These are phyloP conservation scores for Ptyas mucosa DNA, from an alignment of 2,113 vertebrate species.

Conservation along the genomic window DNA sequence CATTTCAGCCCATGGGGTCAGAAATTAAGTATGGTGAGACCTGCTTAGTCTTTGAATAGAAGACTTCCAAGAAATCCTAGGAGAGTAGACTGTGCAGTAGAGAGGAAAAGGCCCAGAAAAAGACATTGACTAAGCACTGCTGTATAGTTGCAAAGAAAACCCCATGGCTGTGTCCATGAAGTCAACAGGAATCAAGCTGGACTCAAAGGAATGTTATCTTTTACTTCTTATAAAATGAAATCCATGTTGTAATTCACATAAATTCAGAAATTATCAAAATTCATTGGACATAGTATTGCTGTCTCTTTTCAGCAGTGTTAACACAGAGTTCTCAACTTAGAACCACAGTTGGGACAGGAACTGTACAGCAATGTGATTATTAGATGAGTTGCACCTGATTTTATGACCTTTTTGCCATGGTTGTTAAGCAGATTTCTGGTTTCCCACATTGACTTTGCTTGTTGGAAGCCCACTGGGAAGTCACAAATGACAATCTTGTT, in stretches of 20 bases:
- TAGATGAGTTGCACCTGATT: too few relatives aligned
- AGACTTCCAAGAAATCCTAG: background rate
- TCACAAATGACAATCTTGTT: background rate
- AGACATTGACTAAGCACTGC: background rate
- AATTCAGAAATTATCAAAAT: background rate
- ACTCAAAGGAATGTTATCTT: background rate
- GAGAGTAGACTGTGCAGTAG: background rate
- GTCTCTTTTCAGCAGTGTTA: background rate
- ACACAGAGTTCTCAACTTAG: background rate
- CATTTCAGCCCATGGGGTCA: background rate
- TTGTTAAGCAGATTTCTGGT: too few relatives aligned
- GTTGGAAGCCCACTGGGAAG: too few relatives aligned
- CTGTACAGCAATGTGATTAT: too few relatives aligned
- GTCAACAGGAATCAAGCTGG: background rate
- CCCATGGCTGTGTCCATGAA: background rate
- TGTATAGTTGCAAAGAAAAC: background rate
- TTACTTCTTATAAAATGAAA: background rate
- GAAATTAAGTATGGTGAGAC: background rate
- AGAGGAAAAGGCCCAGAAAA: background rate
- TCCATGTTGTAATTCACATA: background rate
- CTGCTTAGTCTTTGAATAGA: background rate
- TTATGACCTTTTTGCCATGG: too few relatives aligned
- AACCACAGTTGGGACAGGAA: too few relatives aligned
- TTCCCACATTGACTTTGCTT: too few relatives aligned
- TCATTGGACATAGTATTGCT: background rate